Base-by-base conservation (phyloP, 2,797 vertebrate genomes). In the Sebastes matsubarae region DNA sequence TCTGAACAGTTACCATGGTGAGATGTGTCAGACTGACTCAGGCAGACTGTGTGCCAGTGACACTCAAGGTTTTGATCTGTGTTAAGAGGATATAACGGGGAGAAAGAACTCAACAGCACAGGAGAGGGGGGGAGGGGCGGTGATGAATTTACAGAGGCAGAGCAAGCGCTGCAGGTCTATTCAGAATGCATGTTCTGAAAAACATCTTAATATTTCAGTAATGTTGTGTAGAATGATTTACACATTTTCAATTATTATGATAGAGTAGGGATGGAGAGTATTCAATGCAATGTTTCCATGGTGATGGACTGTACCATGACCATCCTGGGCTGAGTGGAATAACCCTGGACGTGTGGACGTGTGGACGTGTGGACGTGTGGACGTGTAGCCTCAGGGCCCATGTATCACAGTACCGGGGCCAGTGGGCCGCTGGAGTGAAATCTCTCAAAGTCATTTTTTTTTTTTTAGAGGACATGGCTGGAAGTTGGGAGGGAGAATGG, bases 1-100 rank as follows among this genome's bases (percentile, higher is more conserved):
- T 78, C 65, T 74, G 58, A 65, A 69, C 61, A 54, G 86, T 93
- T 87, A 34, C 88, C 61, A 82, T 85, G 83, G 78, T 81, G 72
- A 87, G 68, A 84, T 79, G 73, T 88, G 81, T 85, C 79, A 82
- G 55, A 82, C 54, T 76, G 63, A 79, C 70, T 86, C 52, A 76
- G 64, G 68, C 74, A 59, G 32, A 75, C 59, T 70, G n/a, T 82
- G 79, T 82, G 71, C 70, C 64, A 75, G 64, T 71, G 54, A 84
- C 71, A 81, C 63, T 61, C 77, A 60, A 88, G 68, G 75, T 77
- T 90, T 85, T 87, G 72, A 87, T 88, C 57, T 68, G 72, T 38
- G 50, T 77, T 67, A 79, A 81, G 55, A 83, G 8, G 46, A 86
- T 80, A n/a, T 65, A 66, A 72, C 52, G 34, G 60, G 29, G 24